Evolutionary conservation across 2,797 vertebrate genomes (phyloP), one percentile per base, ranked within the genome.

Genomic region (Sarcoramphus papa): DNA sequence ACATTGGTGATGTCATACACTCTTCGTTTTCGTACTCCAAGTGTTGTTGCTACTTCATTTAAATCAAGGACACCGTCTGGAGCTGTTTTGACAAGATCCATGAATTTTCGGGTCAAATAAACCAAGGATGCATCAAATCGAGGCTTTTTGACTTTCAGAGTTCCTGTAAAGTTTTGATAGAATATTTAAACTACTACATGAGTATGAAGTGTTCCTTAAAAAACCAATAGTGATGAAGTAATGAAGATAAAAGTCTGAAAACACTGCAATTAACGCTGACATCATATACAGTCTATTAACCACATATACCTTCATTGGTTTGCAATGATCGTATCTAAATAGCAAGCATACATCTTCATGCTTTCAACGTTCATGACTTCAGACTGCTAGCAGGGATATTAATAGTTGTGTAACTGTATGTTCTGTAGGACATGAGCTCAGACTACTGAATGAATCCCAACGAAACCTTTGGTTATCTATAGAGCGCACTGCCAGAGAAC

Each of bases 1-100:
- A 99, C 98, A 7, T 98, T 99, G 95, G 99, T 99, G 97, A 99
- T 99, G 97, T 99, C 99, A 27, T 99, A 99, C 3, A 99, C 98
- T 24, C 99, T 97, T 28, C 99, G 98, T 69, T 98, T 98, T 15
- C 98, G 95, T 5, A 99, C 98, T 16, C 98, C 98, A 72, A 99
- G 98, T 30, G 84, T 96, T 12, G 50, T 84, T 6, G 98, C 97
- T 8, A 98, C 99, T 43, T 98, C 97, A n/a, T 99, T 98, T 72
- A 99, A 97, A 97, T 99, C 99, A 72, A 99, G 97, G 30, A 98
- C 95, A 30, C 98, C 98, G 0, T 98, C 97, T 1, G 99, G 99
- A 11, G 99, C 97, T 12, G 88, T 83, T 92, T 96, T 97, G 80
- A 99, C 90, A 56, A 99, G 98, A 89, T 99, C 98, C 98, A 99